Percentiles rank a stretch among this genome's conserved stretches.
Conservation (phyloP, 2,113 vertebrate species). For the Junco hyemalis region DNA sequence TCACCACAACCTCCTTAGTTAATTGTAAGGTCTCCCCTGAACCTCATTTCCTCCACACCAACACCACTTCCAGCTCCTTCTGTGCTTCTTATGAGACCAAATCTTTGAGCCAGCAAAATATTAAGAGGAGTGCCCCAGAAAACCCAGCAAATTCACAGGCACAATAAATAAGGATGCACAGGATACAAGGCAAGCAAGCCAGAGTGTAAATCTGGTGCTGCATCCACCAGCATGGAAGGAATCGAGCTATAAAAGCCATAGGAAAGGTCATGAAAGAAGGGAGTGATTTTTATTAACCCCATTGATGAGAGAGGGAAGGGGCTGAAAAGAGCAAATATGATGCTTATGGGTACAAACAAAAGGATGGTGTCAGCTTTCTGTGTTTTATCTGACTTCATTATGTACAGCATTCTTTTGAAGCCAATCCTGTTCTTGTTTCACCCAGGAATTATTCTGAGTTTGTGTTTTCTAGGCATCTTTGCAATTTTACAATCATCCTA, state of each 20-base stretch:
- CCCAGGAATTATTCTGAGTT: constrained; percentile 17
- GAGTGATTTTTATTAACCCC: neutral
- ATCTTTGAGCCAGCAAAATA: neutral
- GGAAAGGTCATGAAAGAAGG: neutral
- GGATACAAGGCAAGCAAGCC: neutral
- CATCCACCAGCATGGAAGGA: neutral
- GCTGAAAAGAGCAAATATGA: neutral
- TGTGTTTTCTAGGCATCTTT: constrained; percentile 34
- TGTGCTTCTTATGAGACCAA: neutral
- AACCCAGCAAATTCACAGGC: neutral
- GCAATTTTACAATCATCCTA: constrained; percentile 12
- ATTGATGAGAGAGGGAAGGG: neutral
- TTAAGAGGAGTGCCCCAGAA: neutral
- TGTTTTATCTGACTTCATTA: neutral
- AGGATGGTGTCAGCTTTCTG: neutral
- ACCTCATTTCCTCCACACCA: neutral
- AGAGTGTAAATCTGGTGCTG: neutral
- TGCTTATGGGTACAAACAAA: neutral
- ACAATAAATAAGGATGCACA: neutral
- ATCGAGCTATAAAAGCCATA: neutral
- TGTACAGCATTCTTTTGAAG: neutral
- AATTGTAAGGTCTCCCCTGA: neutral
- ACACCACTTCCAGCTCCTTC: neutral
- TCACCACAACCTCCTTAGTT: neutral
- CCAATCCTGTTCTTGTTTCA: neutral